Base-by-base conservation (phyloP, 2,113 vertebrate genomes). In the Vidua chalybeata region DNA sequence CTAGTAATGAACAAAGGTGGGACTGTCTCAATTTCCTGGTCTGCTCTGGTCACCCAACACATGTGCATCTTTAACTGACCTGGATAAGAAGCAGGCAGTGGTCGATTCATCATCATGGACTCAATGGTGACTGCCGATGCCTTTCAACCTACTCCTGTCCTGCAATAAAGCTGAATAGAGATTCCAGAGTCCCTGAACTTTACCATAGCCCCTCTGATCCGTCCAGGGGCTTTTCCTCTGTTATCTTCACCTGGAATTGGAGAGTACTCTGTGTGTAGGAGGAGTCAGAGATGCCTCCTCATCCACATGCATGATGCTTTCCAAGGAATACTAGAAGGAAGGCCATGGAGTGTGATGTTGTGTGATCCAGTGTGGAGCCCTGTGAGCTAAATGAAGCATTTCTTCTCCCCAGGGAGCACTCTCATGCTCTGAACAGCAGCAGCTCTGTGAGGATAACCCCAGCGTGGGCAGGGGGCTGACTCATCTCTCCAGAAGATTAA, bases 401-500 rank as follows among this genome's bases (percentile, higher is more conserved):
- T 88, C 39, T 90, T 20, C 86, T 86, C 72, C 79, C 52, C 4
- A 3, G 56, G 73, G 79, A 93, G 26, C 46, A 49, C 61, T 93
- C 78, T 77, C 68, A 49, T 84, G 92, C 63, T 97, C 88, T 84
- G 76, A 80, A 71, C 45, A 90, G 89, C 89, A 93, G 84, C 71
- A 85, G 72, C 85, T 91, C 92, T 46, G 24, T 79, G 89, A 93
- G 93, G 94, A 63, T 93, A 96, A 93, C 96, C 92, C 95, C 85
- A 91, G 84, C 0, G 14, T 77, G 82, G 92, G 89, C 59, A 79
- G 76, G 51, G 77, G 69, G 15, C 62, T 97, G 95, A 97, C 82
- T 97, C 94, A 97, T 97, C 87, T 86, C 90, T 89, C 71, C 54
- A 96, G 84, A 92, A 93, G 93, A 96, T 87, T 97, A 95, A 82